Conservation (phyloP, 2,113 vertebrate genomes). For the Rhinogobius similis region DNA sequence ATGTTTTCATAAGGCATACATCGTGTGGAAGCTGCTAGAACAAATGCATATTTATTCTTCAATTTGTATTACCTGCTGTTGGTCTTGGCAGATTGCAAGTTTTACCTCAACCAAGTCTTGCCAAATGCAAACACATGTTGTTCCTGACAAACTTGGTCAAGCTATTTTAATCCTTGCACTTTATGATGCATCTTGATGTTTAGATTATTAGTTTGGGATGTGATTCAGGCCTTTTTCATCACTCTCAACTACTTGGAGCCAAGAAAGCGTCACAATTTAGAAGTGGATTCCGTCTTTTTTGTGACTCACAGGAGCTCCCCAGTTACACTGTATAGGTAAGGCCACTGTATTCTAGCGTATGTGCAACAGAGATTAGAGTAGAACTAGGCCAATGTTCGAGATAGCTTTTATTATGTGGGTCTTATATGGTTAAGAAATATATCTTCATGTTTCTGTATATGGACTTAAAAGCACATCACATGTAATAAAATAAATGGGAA, state of each 20-base stretch:
- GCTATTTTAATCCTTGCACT: too few relatives aligned
- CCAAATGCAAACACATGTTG: neutral
- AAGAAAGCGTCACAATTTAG: neutral
- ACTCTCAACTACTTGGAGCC: neutral
- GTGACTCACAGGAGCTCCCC: too few relatives aligned
- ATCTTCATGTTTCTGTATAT: neutral
- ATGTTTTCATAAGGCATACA: conserved; percentile 1
- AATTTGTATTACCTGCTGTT: neutral
- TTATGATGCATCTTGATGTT: too few relatives aligned
- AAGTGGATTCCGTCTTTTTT: neutral
- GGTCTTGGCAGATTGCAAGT: too few relatives aligned
- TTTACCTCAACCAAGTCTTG: too few relatives aligned
- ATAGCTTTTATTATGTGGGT: neutral
- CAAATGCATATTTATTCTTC: neutral
- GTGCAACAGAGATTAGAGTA: neutral
- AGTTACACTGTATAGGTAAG: neutral
- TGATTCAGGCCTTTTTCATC: neutral
- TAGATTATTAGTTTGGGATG: too few relatives aligned
- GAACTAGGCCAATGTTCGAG: neutral
- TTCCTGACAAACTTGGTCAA: neutral
- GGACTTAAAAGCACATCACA: neutral
- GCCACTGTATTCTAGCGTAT: neutral
- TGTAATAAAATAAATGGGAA: too few relatives aligned
- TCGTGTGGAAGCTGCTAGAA: neutral
- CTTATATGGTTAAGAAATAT: neutral